phyloP scores from a whole-genome alignment of 1,140 invertebrate genomes.

The Meloidogyne floridensis region DNA sequence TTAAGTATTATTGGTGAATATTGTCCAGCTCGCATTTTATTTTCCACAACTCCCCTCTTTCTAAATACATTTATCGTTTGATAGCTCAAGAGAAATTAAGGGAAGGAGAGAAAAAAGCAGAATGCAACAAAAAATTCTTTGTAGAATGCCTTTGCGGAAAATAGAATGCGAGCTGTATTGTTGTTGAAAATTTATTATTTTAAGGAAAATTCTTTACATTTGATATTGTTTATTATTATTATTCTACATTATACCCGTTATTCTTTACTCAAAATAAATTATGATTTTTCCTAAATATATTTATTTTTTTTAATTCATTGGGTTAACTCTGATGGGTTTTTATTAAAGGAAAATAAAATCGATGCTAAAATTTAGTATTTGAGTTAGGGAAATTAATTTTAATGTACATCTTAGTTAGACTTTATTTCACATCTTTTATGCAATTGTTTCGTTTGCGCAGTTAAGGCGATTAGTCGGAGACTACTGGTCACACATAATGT shows the following conservation, averaged over 20 bases:
- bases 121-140: no score
- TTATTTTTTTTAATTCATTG: no score
- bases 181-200: neutral
- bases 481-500: neutral
- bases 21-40: no score
- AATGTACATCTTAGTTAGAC: neutral
- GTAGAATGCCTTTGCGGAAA: no score
- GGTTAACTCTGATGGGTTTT: no score
- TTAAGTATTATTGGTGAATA: no score
- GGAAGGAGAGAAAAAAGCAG: no score
- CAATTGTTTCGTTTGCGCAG: neutral
- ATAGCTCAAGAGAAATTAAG: no score
- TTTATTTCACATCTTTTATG: neutral
- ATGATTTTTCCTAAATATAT: neutral
- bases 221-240: neutral
- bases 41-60: no score
- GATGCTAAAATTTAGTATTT: no score
- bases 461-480: conserved; percentile 2
- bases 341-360: no score
- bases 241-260: neutral
- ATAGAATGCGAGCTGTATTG: neutral
- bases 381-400: neutral
- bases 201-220: neutral
- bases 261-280: neutral
- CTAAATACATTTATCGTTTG: no score